Conservation (phyloP, 2,888 invertebrate species). For the Zygothrica quintamaculata region DNA sequence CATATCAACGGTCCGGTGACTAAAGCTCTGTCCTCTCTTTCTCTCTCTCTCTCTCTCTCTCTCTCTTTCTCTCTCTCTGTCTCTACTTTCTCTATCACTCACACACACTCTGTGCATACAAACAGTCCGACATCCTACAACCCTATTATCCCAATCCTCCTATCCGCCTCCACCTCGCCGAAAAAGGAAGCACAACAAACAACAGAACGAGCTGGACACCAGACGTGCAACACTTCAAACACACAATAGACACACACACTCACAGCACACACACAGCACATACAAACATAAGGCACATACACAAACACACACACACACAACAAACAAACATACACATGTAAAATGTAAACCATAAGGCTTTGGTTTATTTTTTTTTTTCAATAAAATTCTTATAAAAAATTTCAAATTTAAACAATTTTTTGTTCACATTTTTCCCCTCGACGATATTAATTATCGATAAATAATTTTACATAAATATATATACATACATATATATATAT, state of each 20-base stretch:
- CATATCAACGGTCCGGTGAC: conserved; percentile 85
- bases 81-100: conserved; percentile 25
- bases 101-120: conserved; percentile 34
- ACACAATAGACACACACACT: conserved; percentile 16
- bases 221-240: conserved; percentile 48
- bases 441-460: no score
- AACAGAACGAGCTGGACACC: conserved; percentile 24
- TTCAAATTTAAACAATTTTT: conserved; percentile 56
- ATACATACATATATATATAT: conserved; percentile 3
- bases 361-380: conserved; percentile 39
- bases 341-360: conserved; percentile 73
- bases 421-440: conserved; percentile 35
- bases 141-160: conserved; percentile 27
- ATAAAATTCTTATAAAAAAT: conserved; percentile 51
- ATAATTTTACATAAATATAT: background rate
- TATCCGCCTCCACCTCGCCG: conserved; percentile 46
- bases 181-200: conserved; percentile 35
- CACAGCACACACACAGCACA: conserved; percentile 36
- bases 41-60: conserved; percentile 44
- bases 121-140: conserved; percentile 28
- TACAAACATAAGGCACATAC: conserved; percentile 34
- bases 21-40: conserved; percentile 76
- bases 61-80: conserved; percentile 30
- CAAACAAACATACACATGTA: conserved; percentile 32
- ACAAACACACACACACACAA: conserved; percentile 28